These are phyloP conservation scores for Myripristis jacobus DNA, from an alignment of 2,797 vertebrate genomes.

Conservation along the genomic window DNA sequence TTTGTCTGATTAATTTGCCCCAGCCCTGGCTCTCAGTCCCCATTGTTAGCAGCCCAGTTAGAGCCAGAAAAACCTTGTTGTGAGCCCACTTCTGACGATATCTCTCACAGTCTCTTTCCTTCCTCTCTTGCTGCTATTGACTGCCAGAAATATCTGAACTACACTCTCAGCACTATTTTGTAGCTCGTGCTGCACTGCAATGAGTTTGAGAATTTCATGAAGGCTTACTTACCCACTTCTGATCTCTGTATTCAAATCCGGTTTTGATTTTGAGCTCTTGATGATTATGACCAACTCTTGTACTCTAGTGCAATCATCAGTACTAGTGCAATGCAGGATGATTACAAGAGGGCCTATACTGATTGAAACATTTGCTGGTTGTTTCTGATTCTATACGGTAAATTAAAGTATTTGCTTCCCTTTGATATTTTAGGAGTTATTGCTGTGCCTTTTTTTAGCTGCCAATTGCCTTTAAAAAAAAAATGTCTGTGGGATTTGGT, in stretches of 20 bases:
- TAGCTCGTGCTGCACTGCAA: not conserved
- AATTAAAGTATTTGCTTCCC: not conserved
- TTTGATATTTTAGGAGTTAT: not conserved
- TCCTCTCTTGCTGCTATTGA: not conserved
- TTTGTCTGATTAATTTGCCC: not conserved
- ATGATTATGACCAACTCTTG: not conserved
- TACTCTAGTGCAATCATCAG: not conserved
- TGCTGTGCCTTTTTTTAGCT: not conserved
- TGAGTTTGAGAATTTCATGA: constrained; percentile 1
- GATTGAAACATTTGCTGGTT: not conserved
- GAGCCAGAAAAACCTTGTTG: not conserved
- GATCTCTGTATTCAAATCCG: no score
- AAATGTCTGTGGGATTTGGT: not conserved
- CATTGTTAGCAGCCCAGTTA: not conserved
- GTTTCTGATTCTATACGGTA: not conserved
- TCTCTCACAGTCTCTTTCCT: not conserved
- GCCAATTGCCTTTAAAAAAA: constrained; percentile 1
- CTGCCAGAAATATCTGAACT: constrained; percentile 12
- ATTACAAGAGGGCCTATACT: not conserved
- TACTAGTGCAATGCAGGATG: not conserved
- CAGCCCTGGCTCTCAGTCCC: not conserved
- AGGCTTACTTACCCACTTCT: no score
- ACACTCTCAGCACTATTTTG: not conserved
- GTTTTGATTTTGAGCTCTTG: not conserved
- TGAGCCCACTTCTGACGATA: not conserved